Evolutionary conservation across 2,888 invertebrate genomes (phyloP).

Genomic region (Ennomos erosarius): DNA sequence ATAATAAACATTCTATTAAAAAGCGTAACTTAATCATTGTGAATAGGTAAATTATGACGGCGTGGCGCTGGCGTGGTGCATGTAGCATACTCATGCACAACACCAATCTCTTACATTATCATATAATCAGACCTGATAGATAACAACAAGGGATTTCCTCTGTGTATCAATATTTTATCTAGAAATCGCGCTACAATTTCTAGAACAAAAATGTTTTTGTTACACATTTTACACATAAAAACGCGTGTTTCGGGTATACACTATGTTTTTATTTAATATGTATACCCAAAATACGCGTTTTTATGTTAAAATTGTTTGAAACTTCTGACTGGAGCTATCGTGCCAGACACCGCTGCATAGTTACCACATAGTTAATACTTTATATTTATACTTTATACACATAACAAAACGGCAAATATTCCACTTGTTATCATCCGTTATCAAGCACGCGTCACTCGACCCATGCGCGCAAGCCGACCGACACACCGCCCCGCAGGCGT

Average conservation of each 20-base stretch:
- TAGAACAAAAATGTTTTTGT: not conserved
- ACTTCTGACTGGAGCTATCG: conserved; percentile 1
- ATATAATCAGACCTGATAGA: too few species aligned
- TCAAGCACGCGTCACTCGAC: conserved; percentile 38
- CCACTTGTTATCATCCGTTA: conserved; percentile 28
- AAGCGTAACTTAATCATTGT: not conserved
- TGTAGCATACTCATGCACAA: conserved; percentile 7
- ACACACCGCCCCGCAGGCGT: conserved; percentile 21
- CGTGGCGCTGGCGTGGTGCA: not conserved
- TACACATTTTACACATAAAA: too few species aligned
- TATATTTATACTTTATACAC: conserved; percentile 1
- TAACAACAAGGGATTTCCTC: conserved; percentile 14
- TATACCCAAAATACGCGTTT: too few species aligned
- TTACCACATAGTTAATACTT: conserved; percentile 1
- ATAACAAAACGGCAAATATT: conserved; percentile 15
- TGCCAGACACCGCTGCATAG: conserved; percentile 1
- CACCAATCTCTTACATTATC: too few species aligned
- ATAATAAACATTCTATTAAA: not conserved
- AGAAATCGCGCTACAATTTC: conserved; percentile 6
- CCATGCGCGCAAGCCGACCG: conserved; percentile 6
- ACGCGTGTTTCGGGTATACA: too few species aligned
- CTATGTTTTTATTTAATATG: too few species aligned
- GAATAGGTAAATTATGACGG: not conserved
- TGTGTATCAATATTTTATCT: conserved; percentile 31
- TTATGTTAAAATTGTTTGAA: not conserved